Evolutionary conservation across 2,113 vertebrate species (phyloP).

Genomic region (Aptenodytes forsteri): DNA sequence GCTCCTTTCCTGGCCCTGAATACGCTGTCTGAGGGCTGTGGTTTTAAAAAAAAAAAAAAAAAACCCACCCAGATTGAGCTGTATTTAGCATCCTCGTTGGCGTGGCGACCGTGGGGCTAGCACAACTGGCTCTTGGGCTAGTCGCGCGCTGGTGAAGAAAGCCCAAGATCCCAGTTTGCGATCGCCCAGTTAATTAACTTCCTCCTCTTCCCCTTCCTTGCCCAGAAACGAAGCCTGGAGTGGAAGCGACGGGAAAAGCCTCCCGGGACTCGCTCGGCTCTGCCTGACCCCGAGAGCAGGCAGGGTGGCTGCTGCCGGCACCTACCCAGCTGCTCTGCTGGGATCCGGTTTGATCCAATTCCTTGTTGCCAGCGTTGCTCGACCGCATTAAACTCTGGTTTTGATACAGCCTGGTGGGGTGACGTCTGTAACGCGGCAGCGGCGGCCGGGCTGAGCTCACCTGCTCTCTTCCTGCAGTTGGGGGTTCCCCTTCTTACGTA

Average conservation of each 20-base stretch:
- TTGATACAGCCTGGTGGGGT: not conserved
- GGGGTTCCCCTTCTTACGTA: not conserved
- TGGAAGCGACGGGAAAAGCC: not conserved
- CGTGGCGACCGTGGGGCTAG: not conserved
- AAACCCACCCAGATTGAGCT: not conserved
- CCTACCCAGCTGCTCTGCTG: not conserved
- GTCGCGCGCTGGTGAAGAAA: not conserved
- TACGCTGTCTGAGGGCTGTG: not conserved
- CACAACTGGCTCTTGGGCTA: not conserved
- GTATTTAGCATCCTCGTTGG: not conserved
- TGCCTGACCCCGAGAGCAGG: not conserved
- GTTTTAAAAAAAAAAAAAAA: not conserved
- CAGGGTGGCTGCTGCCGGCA: not conserved
- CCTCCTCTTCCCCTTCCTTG: not conserved
- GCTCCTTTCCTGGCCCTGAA: not conserved
- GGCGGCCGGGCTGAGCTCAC: not conserved
- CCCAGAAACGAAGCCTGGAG: slow-evolving; percentile 15
- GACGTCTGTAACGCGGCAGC: fast-evolving
- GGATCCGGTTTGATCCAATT: not conserved
- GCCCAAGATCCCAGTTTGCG: not conserved
- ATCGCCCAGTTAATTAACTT: not conserved
- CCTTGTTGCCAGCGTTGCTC: fast-evolving
- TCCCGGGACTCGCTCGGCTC: not conserved
- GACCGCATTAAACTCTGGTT: not conserved
- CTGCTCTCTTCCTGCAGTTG: not conserved